These are phyloP conservation scores for Sparus aurata DNA, from an alignment of 2,797 vertebrate species.

Conservation along the genomic window DNA sequence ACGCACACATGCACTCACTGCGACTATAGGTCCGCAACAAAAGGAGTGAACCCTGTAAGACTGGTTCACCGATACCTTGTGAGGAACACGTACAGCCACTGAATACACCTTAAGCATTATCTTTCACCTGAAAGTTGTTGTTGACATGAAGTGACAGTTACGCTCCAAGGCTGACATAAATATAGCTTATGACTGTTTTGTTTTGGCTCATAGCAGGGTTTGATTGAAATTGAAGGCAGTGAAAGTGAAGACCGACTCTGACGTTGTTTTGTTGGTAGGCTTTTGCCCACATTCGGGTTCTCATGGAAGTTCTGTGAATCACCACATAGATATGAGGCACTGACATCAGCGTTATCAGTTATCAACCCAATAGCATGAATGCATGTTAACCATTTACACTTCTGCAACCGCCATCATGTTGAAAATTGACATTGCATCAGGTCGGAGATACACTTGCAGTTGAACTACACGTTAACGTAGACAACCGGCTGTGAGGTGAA, in stretches of 20 bases:
- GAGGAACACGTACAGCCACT: background rate
- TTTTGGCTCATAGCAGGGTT: conserved; percentile 2
- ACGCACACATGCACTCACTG: background rate
- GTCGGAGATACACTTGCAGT: no score
- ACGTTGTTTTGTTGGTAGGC: background rate
- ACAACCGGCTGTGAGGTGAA: no score
- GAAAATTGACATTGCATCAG: no score
- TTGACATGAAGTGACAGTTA: conserved; percentile 34
- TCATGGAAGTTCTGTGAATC: background rate
- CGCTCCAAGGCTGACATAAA: conserved; percentile 6
- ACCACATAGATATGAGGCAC: background rate
- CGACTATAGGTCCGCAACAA: background rate
- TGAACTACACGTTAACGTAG: no score
- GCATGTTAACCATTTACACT: no score
- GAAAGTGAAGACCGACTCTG: conserved; percentile 7
- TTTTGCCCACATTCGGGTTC: background rate
- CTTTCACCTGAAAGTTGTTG: conserved; percentile 39
- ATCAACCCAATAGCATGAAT: no score
- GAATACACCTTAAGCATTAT: conserved; percentile 27
- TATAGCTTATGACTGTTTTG: background rate
- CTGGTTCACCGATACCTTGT: conserved; percentile 18
- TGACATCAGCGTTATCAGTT: background rate
- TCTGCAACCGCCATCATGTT: no score
- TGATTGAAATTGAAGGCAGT: conserved; percentile 7
- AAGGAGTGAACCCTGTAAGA: conserved; percentile 22